Evolutionary conservation across 2,113 vertebrate species (phyloP), one percentile per base, ranked within the genome.

Genomic region (Urocolius indicus): DNA sequence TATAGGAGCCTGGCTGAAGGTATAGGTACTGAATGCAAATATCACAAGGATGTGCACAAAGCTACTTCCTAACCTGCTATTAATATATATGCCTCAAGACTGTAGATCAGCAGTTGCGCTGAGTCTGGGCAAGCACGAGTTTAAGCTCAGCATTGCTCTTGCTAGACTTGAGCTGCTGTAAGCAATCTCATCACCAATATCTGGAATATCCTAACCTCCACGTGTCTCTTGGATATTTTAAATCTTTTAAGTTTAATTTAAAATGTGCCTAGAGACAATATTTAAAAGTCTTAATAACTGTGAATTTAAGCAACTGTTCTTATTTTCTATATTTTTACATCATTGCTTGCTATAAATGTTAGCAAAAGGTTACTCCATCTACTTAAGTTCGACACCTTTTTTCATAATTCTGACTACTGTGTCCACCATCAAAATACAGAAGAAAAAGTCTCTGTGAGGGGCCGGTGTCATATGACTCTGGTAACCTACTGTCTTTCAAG

Each of bases 1-100:
- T 32, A 23, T 0, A 0, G 34, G 9, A 71, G 20, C 26, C 46
- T 63, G 55, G 14, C n/a, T 69, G 45, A 54, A 91, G 21, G 16
- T 7, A 23, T 15, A 13, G 14, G n/a, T 11, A 45, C 13, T 26
- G 30, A n/a, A 36, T 0, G 0, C 13, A 34, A 7, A 7, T 21
- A 54, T 24, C 4, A 1, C 1, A 1, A 84, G 57, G 23, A 23
- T 26, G 22, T 1, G 0, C 20, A 19, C 4, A 36, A 38, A 75
- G 78, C 11, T 51, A 8, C 34, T 30, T 30, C 38, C 62, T 71
- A 54, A 63, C 20, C 34, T 20, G 45, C 54, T 8, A 8, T n/a
- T 59, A 75, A 66, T 34, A 67, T 36, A 68, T 0, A 2, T 18
- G 23, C 46, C 34, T n/a, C 18, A 6, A 13, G 57, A 36, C 23